A percentile compares a stretch with the other conserved stretches of the same genome.
Conservation (phyloP, 2,797 vertebrate genomes). For the Lepus oiostolus region DNA sequence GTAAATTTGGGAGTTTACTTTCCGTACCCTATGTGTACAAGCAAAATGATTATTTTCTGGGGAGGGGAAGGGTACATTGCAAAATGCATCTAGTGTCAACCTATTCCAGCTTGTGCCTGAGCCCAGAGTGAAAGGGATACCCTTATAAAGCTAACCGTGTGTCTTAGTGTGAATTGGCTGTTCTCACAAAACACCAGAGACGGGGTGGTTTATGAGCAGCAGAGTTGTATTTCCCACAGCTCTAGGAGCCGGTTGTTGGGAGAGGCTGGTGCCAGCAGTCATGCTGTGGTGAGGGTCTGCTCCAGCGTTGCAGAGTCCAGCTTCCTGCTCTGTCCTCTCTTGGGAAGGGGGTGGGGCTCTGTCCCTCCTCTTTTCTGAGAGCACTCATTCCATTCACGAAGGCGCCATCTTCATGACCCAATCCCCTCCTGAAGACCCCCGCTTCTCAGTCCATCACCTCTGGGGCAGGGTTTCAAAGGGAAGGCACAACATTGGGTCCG, state of each 20-base stretch:
- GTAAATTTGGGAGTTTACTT: background rate
- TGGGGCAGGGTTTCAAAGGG: background rate
- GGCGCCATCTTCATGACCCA: background rate
- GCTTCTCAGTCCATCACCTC: background rate
- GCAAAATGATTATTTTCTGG: slow-evolving; percentile 12
- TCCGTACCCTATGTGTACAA: background rate
- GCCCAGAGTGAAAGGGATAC: background rate
- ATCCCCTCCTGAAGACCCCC: background rate
- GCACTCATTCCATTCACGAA: background rate
- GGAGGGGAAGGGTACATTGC: background rate
- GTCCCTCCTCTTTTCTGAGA: no score
- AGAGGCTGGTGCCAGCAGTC: background rate
- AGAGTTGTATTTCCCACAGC: background rate
- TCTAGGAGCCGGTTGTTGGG: background rate
- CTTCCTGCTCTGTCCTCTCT: background rate
- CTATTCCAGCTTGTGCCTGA: background rate
- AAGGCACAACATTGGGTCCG: accelerated
- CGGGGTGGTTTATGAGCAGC: no score
- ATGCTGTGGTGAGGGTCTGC: background rate
- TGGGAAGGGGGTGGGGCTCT: background rate
- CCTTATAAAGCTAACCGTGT: background rate
- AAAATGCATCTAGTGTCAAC: background rate
- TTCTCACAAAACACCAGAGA: background rate
- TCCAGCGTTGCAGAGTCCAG: background rate
- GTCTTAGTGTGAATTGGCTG: background rate